phyloP scores from a whole-genome alignment of 2,888 invertebrate genomes.

The Tetanocera ferruginea region DNA sequence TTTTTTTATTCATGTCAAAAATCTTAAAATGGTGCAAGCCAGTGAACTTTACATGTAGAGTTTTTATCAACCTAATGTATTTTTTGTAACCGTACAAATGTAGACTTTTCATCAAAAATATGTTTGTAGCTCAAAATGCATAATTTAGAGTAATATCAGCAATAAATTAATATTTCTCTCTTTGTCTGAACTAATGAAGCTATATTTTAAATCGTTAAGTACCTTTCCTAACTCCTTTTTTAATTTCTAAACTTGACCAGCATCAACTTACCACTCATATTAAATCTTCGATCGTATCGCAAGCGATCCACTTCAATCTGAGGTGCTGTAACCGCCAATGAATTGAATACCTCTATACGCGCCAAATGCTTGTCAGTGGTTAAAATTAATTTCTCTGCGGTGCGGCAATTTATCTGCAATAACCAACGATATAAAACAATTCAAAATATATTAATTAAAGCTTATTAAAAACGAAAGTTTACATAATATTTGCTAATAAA shows the following conservation, averaged over 20 bases:
- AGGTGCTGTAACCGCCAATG: slow-evolving; percentile 83
- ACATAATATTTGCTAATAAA: slow-evolving; percentile 23
- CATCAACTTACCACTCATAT: slow-evolving; percentile 65
- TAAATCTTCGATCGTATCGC: slow-evolving; percentile 64
- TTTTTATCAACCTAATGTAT: too few relatives aligned
- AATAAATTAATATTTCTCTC: too few relatives aligned
- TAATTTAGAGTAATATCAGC: too few relatives aligned
- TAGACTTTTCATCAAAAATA: too few relatives aligned
- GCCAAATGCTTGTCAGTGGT: slow-evolving; percentile 66
- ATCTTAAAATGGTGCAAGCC: too few relatives aligned
- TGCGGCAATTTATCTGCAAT: slow-evolving; percentile 69
- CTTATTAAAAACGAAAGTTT: slow-evolving; percentile 33
- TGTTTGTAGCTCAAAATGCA: too few relatives aligned
- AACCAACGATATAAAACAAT: slow-evolving; percentile 1
- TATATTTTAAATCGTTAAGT: not conserved
- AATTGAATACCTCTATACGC: slow-evolving; percentile 82
- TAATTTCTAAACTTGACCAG: not conserved
- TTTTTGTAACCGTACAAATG: too few relatives aligned
- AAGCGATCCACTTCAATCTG: slow-evolving; percentile 78
- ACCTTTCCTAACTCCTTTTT: not conserved
- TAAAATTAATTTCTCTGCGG: slow-evolving; percentile 62
- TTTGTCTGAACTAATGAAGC: too few relatives aligned
- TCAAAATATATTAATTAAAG: slow-evolving; percentile 3
- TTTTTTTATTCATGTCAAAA: too few relatives aligned
- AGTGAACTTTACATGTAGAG: too few relatives aligned